Conservation (phyloP, 2,797 vertebrate genomes). For the Gastrophryne carolinensis region DNA sequence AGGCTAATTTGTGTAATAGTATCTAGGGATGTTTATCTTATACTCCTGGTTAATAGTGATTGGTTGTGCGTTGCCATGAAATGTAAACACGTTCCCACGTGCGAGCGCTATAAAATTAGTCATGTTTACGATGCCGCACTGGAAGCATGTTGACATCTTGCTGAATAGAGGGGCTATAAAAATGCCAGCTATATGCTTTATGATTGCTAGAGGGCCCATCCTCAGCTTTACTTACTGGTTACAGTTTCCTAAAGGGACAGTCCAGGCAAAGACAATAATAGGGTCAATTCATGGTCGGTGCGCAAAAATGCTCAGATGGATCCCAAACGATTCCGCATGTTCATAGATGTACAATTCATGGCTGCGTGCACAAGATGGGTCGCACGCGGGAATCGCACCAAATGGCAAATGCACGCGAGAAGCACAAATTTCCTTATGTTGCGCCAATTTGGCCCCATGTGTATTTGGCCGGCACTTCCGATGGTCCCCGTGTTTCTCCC, state of each 20-base stretch:
- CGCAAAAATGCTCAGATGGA: no score
- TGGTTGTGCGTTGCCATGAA: neutral
- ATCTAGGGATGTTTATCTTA: neutral
- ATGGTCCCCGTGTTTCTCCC: no score
- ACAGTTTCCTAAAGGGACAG: neutral
- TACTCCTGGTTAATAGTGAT: constrained; percentile 4
- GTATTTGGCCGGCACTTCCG: no score
- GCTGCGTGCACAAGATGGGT: no score
- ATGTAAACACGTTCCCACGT: constrained; percentile 17
- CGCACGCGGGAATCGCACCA: no score
- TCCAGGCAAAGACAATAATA: no score
- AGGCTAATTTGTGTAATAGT: neutral
- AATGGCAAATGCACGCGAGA: no score
- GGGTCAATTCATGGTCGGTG: no score
- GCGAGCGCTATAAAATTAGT: constrained; percentile 14
- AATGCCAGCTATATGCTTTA: constrained; percentile 14
- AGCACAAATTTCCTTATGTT: no score
- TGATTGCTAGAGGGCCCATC: neutral
- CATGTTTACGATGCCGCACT: constrained; percentile 20
- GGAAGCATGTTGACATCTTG: constrained; percentile 1
- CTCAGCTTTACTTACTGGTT: constrained; percentile 2
- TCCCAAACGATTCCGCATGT: no score
- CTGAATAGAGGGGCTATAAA: constrained; percentile 12
- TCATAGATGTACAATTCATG: no score
- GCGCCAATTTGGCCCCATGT: no score